Conservation (phyloP, 2,113 vertebrate species). For the Campylomormyrus numenius region DNA sequence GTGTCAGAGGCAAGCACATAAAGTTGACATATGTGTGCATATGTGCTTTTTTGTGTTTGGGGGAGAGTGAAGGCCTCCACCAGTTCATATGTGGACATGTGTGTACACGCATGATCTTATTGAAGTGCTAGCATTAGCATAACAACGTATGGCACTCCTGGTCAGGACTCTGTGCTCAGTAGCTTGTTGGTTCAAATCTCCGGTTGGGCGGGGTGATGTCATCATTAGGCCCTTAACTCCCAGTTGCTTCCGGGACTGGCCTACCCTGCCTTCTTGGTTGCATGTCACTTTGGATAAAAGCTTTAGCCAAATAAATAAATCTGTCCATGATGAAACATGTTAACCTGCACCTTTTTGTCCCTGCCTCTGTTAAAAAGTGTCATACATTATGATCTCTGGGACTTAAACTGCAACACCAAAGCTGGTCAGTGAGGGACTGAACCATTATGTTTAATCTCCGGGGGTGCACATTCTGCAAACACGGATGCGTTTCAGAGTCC, state of each 20-base stretch:
- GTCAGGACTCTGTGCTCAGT: not conserved
- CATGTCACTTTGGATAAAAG: not conserved
- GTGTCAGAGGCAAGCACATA: not conserved
- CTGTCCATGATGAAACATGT: not conserved
- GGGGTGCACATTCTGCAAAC: not conserved
- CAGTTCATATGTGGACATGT: not conserved
- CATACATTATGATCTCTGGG: not conserved
- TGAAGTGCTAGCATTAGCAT: not conserved
- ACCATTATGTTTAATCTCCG: not conserved
- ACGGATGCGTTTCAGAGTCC: not conserved
- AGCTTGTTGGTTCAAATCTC: not conserved
- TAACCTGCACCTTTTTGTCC: not conserved
- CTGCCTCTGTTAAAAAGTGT: not conserved
- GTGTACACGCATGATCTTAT: not conserved
- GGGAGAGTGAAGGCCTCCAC: not conserved
- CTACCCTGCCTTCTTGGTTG: not conserved
- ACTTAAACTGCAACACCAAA: not conserved
- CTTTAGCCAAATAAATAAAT: not conserved
- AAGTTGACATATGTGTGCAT: not conserved
- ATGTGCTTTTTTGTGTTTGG: not conserved
- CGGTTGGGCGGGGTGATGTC: not conserved
- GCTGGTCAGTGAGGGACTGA: not conserved
- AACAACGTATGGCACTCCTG: not conserved
- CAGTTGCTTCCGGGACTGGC: not conserved
- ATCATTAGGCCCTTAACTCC: not conserved